Base-by-base conservation (phyloP, 2,113 vertebrate species). In the Dromas ardeola region DNA sequence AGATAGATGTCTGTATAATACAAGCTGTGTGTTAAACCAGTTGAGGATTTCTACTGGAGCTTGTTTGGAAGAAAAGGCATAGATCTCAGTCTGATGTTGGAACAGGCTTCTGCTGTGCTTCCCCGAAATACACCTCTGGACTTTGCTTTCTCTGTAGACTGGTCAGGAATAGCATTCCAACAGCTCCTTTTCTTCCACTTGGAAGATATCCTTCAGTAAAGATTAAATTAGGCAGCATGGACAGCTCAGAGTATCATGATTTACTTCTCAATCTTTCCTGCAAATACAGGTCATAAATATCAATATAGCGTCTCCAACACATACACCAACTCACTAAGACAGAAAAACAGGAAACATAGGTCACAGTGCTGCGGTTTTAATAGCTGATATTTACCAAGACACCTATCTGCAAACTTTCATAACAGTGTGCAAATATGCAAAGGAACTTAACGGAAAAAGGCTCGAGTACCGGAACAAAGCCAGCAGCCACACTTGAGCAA, bases 381-480 rank as follows among this genome's bases (percentile, higher is more conserved):
- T 25, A 53, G 30, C 6, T 82, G 67, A 19, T 45, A 17, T 92
- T 85, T 50, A 88, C 40, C 43, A 78, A 65, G 69, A 55, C 26
- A 30, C 13, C 29, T 25, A 11, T n/a, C 34, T 74, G 84, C 62
- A 89, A 19, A 38, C 45, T 32, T 58, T 30, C 36, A 13, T 0
- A 77, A 38, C 9, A n/a, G 42, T 38, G 87, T 93, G 96, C 81
- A 97, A 95, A 95, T 18, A 65, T 81, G 97, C 47, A 72, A 49
- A 82, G 50, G 36, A 32, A 5, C 6, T 90, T 55, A 78, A 5
- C 1, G 9, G 84, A 91, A 88, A 63, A 45, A 52, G 29, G 1
- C 36, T 62, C 45, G 25, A 74, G 65, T 47, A 36, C 8, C 52
- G 78, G 92, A 50, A 70, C 72, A 34, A 97, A 76, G 74, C 17